Evolutionary conservation across 2,113 vertebrate species (phyloP), one percentile per base, ranked within the genome.

Genomic region (Marmota flaviventris): DNA sequence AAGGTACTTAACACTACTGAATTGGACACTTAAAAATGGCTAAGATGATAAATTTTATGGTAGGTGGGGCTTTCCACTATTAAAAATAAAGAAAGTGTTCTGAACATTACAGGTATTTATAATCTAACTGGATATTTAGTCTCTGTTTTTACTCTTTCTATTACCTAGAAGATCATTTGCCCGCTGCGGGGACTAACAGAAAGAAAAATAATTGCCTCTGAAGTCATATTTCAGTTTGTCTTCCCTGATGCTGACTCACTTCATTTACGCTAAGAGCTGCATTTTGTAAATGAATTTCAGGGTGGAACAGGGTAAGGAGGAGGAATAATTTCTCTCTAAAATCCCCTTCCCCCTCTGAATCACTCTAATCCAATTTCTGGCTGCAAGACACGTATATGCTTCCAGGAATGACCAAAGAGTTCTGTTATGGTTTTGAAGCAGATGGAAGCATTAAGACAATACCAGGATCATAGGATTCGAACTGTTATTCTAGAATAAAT

Each of bases 281-380:
- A 93, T 98, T 97, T 97, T 78, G 65, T 65, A 97, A 95, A 97
- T 95, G 67, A 92, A 94, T 94, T 94, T 82, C 39, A 63, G 63
- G 48, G 27, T 96, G 67, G 37, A 75, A 9, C 12, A 1, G 14
- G 58, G 34, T 51, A 77, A 48, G 34, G 65, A 84, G 79, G 63
- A 95, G 39, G n/a, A 96, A 75, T 86, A 58, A 94, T 93, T 96
- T 95, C 70, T 91, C 75, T 96, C 27, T 82, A 85, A 85, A 93
- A 32, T 81, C 58, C 86, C 63, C 88, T 87, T 83, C 69, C 76
- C 25, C 32, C 45, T 69, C 51, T 83, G 72, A 96, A 39, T 39
- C 61, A 89, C 75, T 91, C n/a, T 93, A 97, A 94, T 95, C 79
- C 83, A 79, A 93, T 96, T 97, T 97, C 89, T 97, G 83, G 39